Percentiles rank a stretch among this genome's conserved stretches.
Conservation (phyloP, 2,888 invertebrate species). For the Leptodirus hochenwartii region DNA sequence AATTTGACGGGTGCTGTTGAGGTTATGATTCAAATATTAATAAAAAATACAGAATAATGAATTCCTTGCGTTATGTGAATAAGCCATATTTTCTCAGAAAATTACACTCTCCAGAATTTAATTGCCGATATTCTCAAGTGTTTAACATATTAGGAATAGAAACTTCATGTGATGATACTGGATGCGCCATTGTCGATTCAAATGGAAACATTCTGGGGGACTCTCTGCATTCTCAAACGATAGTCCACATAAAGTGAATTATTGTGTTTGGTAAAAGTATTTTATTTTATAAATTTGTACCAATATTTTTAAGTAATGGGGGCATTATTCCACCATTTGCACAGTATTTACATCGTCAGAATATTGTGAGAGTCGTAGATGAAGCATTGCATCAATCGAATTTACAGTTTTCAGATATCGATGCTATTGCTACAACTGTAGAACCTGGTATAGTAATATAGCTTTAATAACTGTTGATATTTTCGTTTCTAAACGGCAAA, state of each 20-base stretch:
- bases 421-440: conserved; percentile 82
- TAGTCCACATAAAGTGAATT: conserved; percentile 49
- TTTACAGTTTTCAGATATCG: conserved; percentile 43
- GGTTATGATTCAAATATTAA: too few relatives aligned
- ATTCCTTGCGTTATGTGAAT: too few relatives aligned
- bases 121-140: too few relatives aligned
- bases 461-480: not conserved
- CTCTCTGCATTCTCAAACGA: conserved; percentile 62
- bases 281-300: conserved; percentile 5
- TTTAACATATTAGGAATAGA: conserved; percentile 91
- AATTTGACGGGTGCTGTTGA: too few relatives aligned
- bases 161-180: conserved; percentile 96
- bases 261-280: conserved; percentile 3
- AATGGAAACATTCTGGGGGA: conserved; percentile 60
- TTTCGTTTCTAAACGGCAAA: not conserved
- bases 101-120: too few relatives aligned
- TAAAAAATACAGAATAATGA: too few relatives aligned
- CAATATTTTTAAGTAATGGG: conserved; percentile 39
- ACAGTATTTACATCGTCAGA: conserved; percentile 55
- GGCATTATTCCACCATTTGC: conserved; percentile 86
- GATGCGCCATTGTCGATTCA: conserved; percentile 67
- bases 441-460: conserved; percentile 43
- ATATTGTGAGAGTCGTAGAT: conserved; percentile 57
- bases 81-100: too few relatives aligned
- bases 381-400: conserved; percentile 43